Base-by-base conservation (phyloP, 2,113 vertebrate genomes). In the Grallaria varia region DNA sequence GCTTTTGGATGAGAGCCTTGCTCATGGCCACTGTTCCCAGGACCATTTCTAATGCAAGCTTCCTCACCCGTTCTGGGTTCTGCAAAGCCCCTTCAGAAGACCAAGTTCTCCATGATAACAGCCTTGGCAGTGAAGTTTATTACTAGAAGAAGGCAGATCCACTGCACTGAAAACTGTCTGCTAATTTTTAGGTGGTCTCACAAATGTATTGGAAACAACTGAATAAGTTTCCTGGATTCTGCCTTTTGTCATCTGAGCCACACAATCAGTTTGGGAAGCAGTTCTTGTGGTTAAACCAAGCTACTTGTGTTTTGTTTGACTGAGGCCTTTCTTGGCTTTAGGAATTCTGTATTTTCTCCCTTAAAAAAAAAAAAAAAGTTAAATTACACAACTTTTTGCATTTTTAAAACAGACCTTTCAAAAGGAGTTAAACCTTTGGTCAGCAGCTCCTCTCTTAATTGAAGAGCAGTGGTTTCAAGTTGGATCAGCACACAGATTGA, bases 181-280 rank as follows among this genome's bases (percentile, higher is more conserved):
- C 37, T 87, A 0, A n/a, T 78, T 85, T 89, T 73, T 27, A 67
- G 56, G 8, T 52, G 23, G 24, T 56, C 30, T 50, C 24, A 16
- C 4, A 19, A 21, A 28, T 12, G 4, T 55, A 9, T 80, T 49
- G 37, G n/a, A 82, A 44, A 16, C 52, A 71, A 42, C 4, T 45
- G 28, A 56, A 15, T 49, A 81, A 71, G 16, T 10, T 74, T 66
- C n/a, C 63, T 68, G 58, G 35, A 52, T 84, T 81, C 84, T 84
- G 37, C 11, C 19, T 84, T 76, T 66, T 74, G 50, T 33, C 16
- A 16, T 3, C 31, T 84, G 39, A 84, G 14, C 35, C 31, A 53
- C 7, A 2, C 0, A 0, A 8, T 73, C 27, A 49, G 12, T 75
- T 84, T 1, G 4, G 14, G 39, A 50, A 80, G 40, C 23, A 37